Evolutionary conservation across 2,797 vertebrate species (phyloP), one percentile per base, ranked within the genome.

Genomic region (Aselliscus stoliczkanus): DNA sequence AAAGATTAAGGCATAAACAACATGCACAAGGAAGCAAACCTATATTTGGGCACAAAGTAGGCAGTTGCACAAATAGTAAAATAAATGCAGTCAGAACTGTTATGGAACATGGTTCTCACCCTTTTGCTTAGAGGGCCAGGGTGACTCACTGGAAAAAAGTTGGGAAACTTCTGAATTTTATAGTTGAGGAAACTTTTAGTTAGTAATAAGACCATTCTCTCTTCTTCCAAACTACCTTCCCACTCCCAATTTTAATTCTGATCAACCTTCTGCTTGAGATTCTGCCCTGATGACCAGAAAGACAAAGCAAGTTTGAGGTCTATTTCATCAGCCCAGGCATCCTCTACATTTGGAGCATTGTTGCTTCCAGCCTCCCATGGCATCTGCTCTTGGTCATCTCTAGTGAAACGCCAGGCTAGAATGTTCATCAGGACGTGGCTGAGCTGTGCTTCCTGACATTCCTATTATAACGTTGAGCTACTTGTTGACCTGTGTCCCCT

Each of bases 51-150:
- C 25, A 1, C 23, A 34, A 29, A 69, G 31, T 3, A 11, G 14
- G 34, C n/a, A 54, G 42, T 1, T 29, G 44, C 70, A 62, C 11
- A 54, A n/a, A 39, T 11, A 4, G 50, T 18, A 67, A 54, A 42
- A 76, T 31, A 47, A 80, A 56, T 10, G 13, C 47, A 39, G 34
- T 1, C 21, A 50, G 34, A 37, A 14, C 25, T 47, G 25, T 15
- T 4, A 1, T 3, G 37, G 37, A 31, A 29, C 47, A 4, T 0
- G 23, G n/a, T 10, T 4, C 4, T 31, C 29, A 15, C 10, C 4
- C 20, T 81, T 34, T 23, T 50, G 18, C 2, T 7, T 1, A 12
- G 17, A 54, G 5, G 42, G 5, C 11, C 62, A 1, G 1, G 20
- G 9, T 21, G 0, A 21, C 56, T 39, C 50, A 25, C 20, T 14